Percentiles rank a stretch among this genome's conserved stretches.
Evolutionary conservation across 2,797 vertebrate genomes (phyloP).

Genomic region (Syncerus caffer): DNA sequence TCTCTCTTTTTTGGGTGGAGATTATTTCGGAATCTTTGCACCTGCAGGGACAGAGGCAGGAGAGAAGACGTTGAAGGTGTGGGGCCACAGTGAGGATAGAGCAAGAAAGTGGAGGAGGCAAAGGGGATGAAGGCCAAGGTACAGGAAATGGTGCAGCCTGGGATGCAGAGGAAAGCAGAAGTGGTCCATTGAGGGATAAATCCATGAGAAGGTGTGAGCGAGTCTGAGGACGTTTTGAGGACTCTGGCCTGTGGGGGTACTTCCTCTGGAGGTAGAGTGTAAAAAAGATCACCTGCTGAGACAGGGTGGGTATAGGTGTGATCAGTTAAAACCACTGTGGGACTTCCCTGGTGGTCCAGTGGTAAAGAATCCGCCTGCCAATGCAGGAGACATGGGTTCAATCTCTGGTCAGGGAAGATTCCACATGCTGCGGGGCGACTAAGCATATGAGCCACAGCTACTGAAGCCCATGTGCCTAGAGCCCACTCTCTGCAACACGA

Average conservation of each 20-base stretch:
- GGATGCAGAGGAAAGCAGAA: neutral
- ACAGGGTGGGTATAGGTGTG: neutral
- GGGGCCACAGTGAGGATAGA: neutral
- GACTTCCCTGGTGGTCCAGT: neutral
- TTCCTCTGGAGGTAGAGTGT: neutral
- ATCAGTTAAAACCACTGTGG: neutral
- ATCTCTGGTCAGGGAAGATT: neutral
- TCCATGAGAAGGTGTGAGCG: neutral
- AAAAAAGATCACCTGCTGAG: neutral
- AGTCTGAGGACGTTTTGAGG: neutral
- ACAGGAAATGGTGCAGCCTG: too few relatives aligned
- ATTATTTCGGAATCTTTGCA: neutral
- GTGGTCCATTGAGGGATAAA: neutral
- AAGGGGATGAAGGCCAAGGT: neutral
- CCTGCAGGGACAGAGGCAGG: neutral
- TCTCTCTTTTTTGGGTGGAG: neutral
- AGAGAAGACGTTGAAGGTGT: neutral
- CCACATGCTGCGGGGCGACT: neutral
- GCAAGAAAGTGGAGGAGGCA: neutral
- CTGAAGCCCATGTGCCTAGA: neutral
- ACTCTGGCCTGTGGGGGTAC: neutral
- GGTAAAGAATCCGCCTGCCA: neutral
- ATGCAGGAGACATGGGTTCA: neutral
- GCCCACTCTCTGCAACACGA: rapidly evolving
- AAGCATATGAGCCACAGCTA: neutral